These are phyloP conservation scores for Parazoanthus atlanticus DNA, from an alignment of 92 coral and sea anemone genomes.

Conservation along the genomic window DNA sequence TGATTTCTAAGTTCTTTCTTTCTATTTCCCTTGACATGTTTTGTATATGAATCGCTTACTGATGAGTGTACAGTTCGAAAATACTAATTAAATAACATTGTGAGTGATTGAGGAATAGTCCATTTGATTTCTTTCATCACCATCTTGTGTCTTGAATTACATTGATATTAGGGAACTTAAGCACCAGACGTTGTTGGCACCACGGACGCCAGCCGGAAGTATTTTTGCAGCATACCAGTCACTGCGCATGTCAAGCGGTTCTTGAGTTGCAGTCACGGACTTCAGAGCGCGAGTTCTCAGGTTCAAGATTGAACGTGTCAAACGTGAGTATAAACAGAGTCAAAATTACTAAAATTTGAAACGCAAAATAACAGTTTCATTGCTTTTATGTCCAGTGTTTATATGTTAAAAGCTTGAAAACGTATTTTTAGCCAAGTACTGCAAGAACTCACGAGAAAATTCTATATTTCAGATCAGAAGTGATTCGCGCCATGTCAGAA, in stretches of 20 bases:
- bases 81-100: no score
- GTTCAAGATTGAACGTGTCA: constrained; percentile 25
- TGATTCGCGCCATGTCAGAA: constrained; percentile 41
- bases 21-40: no score
- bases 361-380: constrained; percentile 26
- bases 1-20: no score
- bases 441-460: constrained; percentile 36
- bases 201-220: constrained; percentile 50
- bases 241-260: constrained; percentile 53
- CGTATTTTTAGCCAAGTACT: constrained; percentile 39
- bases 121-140: no score
- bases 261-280: constrained; percentile 49
- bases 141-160: no score
- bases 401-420: constrained; percentile 38
- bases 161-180: no score
- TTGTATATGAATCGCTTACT: no score
- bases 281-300: constrained; percentile 42
- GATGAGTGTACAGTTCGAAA: no score
- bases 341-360: constrained; percentile 39
- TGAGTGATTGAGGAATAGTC: no score
- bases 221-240: constrained; percentile 43
- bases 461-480: constrained; percentile 45
- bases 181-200: no score
- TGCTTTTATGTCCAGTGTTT: constrained; percentile 33
- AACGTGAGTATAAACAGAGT: constrained; percentile 46